A percentile compares a stretch with the other conserved stretches of the same genome.
Evolutionary conservation across 2,888 invertebrate species (phyloP).

Genomic region (Scaptomyza caliginosa): DNA sequence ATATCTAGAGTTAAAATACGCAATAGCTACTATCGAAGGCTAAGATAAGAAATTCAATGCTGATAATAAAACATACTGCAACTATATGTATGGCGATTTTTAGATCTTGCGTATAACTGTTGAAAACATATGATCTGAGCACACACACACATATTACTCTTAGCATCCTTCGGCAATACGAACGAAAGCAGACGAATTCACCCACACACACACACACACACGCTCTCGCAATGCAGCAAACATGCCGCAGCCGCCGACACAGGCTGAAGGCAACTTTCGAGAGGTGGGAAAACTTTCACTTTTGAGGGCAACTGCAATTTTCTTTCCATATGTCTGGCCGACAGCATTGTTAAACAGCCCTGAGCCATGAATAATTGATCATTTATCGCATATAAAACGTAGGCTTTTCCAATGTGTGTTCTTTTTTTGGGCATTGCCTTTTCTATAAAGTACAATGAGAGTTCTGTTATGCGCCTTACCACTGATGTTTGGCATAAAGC

Average conservation of each 20-base stretch:
- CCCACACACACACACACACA: constrained; percentile 23
- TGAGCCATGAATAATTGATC: constrained; percentile 18
- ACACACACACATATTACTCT: background rate
- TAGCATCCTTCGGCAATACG: constrained; percentile 31
- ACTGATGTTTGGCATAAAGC: constrained; percentile 90
- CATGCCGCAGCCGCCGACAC: constrained; percentile 43
- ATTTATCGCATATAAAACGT: background rate
- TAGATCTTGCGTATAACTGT: background rate
- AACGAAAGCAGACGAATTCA: constrained; percentile 7
- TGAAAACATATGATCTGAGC: constrained; percentile 30
- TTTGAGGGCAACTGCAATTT: constrained; percentile 35
- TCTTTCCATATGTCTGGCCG: constrained; percentile 38
- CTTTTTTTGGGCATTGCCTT: constrained; percentile 15
- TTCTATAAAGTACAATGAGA: constrained; percentile 15
- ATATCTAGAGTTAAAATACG: constrained; percentile 9
- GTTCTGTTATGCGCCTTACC: constrained; percentile 80
- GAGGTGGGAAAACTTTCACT: constrained; percentile 58
- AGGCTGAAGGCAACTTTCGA: constrained; percentile 29
- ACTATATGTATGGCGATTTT: constrained; percentile 1
- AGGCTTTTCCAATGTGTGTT: background rate
- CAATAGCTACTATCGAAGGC: constrained; percentile 29
- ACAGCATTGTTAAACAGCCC: background rate
- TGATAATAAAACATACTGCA: constrained; percentile 31
- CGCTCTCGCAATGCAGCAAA: constrained; percentile 15
- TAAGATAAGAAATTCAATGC: constrained; percentile 42